A percentile compares a stretch with the other conserved stretches of the same genome.
phyloP scores from a whole-genome alignment of 2,797 vertebrate genomes.

The Poecilia picta region DNA sequence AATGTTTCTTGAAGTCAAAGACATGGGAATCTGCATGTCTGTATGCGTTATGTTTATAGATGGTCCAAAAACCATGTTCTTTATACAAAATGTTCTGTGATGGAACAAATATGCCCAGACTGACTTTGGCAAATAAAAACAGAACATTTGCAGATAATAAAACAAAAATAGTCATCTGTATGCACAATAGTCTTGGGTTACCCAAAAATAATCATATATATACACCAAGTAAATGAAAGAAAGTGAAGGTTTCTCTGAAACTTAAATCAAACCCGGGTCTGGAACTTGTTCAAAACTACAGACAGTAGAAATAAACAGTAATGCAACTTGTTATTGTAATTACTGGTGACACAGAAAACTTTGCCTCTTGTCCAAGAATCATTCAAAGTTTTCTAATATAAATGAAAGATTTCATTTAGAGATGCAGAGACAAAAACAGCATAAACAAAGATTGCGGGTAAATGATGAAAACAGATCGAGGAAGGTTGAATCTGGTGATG shows the following conservation, averaged over 20 bases:
- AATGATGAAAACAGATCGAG: conserved; percentile 42
- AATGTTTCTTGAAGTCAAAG: not conserved
- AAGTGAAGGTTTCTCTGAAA: not conserved
- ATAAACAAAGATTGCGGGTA: conserved; percentile 4
- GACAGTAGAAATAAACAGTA: not conserved
- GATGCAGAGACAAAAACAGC: not conserved
- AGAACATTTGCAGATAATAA: not conserved
- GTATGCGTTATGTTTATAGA: not conserved
- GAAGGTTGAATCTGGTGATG: conserved; percentile 61
- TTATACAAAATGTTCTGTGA: not conserved
- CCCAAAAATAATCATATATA: not conserved
- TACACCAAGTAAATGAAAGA: too few relatives aligned
- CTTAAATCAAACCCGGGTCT: not conserved
- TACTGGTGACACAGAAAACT: not conserved
- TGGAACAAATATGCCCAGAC: not conserved
- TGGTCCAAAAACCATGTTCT: not conserved
- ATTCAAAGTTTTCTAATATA: not conserved
- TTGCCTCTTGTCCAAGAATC: not conserved
- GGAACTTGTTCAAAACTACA: not conserved
- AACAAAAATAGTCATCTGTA: not conserved
- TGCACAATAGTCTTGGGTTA: not conserved
- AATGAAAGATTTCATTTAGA: not conserved
- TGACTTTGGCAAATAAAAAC: not conserved
- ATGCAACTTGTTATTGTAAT: not conserved
- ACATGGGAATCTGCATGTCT: not conserved